phyloP scores from a whole-genome alignment of 2,888 invertebrate species.

The Carabus problematicus region DNA sequence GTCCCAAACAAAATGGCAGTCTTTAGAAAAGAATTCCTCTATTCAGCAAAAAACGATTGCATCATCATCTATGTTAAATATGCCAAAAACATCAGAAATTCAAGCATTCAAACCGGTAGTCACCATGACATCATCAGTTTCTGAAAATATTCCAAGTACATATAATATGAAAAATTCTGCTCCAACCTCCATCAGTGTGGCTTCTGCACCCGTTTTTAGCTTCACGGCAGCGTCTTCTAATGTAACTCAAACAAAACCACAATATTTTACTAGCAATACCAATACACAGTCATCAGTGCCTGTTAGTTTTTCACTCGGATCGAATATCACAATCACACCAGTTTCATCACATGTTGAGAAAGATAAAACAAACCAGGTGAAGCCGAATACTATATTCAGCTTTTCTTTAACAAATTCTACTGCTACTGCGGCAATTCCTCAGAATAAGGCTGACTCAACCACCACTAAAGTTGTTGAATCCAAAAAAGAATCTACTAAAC shows the following conservation, averaged over 20 bases:
- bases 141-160: constrained; percentile 8
- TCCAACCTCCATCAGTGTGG: constrained; percentile 19
- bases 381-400: constrained; percentile 4
- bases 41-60: background rate
- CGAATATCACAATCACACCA: constrained; percentile 14
- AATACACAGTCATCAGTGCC: background rate
- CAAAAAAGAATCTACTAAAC: background rate
- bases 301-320: constrained; percentile 9
- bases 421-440: background rate
- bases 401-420: background rate
- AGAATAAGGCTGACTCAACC: background rate
- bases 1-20: constrained; percentile 10
- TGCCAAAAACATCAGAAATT: background rate
- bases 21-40: constrained; percentile 2
- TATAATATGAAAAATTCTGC: constrained; percentile 5
- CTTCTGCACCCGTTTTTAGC: constrained; percentile 35
- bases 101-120: constrained; percentile 1
- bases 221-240: constrained; percentile 21
- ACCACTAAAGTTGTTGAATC: constrained; percentile 14
- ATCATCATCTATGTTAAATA: background rate
- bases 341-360: background rate
- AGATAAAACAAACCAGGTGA: constrained; percentile 1
- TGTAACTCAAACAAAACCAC: constrained; percentile 27
- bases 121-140: constrained; percentile 8
- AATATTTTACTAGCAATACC: constrained; percentile 16